These are phyloP conservation scores for Caprella mutica DNA, from an alignment of 2,888 invertebrate species.

Conservation along the genomic window DNA sequence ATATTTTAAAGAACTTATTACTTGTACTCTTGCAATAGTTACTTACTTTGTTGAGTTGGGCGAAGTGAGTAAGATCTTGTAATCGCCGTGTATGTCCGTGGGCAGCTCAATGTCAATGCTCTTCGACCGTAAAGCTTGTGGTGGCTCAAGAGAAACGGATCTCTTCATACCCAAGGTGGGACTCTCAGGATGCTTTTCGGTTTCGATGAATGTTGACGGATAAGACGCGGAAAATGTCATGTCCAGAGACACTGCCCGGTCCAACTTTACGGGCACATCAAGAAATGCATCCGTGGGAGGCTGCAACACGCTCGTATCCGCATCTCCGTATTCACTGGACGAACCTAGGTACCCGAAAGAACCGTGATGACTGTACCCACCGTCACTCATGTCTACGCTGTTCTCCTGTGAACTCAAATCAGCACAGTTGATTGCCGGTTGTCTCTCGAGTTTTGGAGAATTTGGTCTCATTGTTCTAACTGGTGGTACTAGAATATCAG, in stretches of 20 bases:
- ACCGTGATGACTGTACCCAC: conserved; percentile 26
- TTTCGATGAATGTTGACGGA: conserved; percentile 25
- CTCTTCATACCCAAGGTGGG: conserved; percentile 19
- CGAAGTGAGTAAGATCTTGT: conserved; percentile 61
- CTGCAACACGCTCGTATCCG: conserved; percentile 44
- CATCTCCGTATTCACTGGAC: conserved; percentile 43
- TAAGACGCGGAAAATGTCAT: conserved; percentile 59
- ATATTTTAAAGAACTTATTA: too few species aligned
- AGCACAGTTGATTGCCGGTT: conserved; percentile 45
- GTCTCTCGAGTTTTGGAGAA: conserved; percentile 47
- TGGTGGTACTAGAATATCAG: conserved; percentile 36
- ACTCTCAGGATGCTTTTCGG: conserved; percentile 1
- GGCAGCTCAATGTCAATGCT: conserved; percentile 80
- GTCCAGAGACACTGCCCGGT: conserved; percentile 76
- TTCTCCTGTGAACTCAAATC: conserved; percentile 31
- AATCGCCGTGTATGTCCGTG: conserved; percentile 69
- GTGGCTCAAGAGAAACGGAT: conserved; percentile 46
- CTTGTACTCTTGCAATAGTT: too few species aligned
- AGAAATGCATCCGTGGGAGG: conserved; percentile 59
- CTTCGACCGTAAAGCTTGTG: conserved; percentile 53
- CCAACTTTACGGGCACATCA: conserved; percentile 67
- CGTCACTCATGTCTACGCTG: conserved; percentile 27
- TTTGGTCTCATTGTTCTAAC: conserved; percentile 53
- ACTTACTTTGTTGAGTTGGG: conserved; percentile 24
- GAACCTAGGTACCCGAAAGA: conserved; percentile 27